Conservation (phyloP, 2,113 vertebrate species). For the Nothobranchius kuhntae region DNA sequence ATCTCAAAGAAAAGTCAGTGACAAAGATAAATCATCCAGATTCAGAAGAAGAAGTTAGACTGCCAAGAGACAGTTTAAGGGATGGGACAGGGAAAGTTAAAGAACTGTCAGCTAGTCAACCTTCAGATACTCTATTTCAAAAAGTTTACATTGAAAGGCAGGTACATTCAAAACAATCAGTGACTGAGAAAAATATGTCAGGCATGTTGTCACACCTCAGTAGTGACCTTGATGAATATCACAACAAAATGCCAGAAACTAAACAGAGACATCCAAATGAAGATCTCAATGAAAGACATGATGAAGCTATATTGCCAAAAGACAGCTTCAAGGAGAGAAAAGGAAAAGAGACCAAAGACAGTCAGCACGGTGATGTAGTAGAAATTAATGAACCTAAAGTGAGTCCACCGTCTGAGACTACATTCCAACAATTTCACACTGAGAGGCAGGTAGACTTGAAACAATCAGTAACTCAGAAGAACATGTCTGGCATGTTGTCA, state of each 20-base stretch:
- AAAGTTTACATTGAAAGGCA: constrained; percentile 73
- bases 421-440: constrained; percentile 68
- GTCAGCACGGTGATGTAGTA: too few relatives aligned
- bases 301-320: constrained; percentile 18
- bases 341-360: too few relatives aligned
- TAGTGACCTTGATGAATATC: constrained; percentile 67
- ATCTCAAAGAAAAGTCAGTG: constrained; percentile 32
- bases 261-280: constrained; percentile 39
- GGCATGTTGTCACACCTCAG: constrained; percentile 76
- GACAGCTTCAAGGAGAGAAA: too few relatives aligned
- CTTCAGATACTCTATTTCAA: constrained; percentile 20
- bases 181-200: constrained; percentile 49
- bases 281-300: constrained; percentile 49
- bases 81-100: constrained; percentile 1
- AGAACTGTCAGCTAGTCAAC: constrained; percentile 25
- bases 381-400: constrained; percentile 41
- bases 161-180: constrained; percentile 15
- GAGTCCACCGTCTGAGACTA: constrained; percentile 62
- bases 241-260: constrained; percentile 38
- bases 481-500: constrained; percentile 71
- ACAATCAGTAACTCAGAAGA: constrained; percentile 37
- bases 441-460: constrained; percentile 50
- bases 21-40: background rate
- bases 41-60: too few relatives aligned
- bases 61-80: too few relatives aligned